These are phyloP conservation scores for Hirundo rustica DNA, from an alignment of 2,797 vertebrate genomes.

Conservation along the genomic window DNA sequence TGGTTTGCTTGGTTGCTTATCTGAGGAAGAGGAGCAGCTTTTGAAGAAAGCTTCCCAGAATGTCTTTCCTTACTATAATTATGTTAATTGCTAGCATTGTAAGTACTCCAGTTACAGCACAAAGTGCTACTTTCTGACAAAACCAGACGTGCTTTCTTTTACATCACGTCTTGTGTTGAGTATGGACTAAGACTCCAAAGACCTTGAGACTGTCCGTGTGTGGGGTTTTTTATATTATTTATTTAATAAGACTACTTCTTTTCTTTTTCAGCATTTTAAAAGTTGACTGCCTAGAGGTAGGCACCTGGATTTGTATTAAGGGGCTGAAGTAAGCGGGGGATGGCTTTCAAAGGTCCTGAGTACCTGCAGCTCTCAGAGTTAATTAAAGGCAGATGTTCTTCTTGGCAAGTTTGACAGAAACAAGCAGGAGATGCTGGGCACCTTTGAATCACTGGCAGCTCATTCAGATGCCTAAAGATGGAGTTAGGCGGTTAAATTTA, in stretches of 20 bases:
- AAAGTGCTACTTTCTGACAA: not conserved
- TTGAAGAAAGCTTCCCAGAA: not conserved
- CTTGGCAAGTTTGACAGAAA: slow-evolving; percentile 31
- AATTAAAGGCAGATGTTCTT: slow-evolving; percentile 60
- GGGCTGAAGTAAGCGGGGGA: slow-evolving; percentile 1
- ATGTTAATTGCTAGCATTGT: not conserved
- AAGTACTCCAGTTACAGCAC: not conserved
- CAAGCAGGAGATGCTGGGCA: not conserved
- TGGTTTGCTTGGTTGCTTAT: slow-evolving; percentile 4
- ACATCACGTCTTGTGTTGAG: not conserved
- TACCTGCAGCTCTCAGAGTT: not conserved
- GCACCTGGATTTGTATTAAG: slow-evolving; percentile 49
- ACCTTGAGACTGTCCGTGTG: not conserved
- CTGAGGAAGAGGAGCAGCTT: not conserved
- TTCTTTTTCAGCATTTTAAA: not conserved
- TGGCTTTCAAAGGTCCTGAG: slow-evolving; percentile 36
- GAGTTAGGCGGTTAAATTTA: not conserved
- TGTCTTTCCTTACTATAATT: not conserved
- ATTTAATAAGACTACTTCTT: not conserved
- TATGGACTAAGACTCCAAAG: not conserved
- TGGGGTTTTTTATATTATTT: not conserved
- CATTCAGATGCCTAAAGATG: not conserved
- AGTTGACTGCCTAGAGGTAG: slow-evolving; percentile 37
- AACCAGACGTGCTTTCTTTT: slow-evolving; percentile 1
- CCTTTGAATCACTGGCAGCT: not conserved